phyloP scores from a whole-genome alignment of 2,888 invertebrate genomes.

The Chymomyza fuscimana region DNA sequence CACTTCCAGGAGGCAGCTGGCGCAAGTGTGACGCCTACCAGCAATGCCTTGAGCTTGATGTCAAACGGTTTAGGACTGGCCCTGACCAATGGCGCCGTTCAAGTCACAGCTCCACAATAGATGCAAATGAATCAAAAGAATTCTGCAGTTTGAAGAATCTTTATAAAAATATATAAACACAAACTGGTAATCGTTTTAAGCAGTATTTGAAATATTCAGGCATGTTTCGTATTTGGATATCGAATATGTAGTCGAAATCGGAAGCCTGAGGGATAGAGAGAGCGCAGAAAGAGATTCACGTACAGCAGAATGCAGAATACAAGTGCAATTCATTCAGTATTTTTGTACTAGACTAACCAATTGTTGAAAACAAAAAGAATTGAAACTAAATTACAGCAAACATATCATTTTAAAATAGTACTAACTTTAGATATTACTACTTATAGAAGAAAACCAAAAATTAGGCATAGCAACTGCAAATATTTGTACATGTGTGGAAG shows the following conservation, averaged over 20 bases:
- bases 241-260: too few species aligned
- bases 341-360: conserved; percentile 64
- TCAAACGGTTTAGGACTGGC: conserved; percentile 76
- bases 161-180: neutral
- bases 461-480: neutral
- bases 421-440: conserved; percentile 38
- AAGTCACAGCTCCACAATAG: conserved; percentile 58
- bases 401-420: conserved; percentile 76
- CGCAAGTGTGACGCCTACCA: conserved; percentile 44
- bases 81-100: conserved; percentile 70
- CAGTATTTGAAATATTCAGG: neutral
- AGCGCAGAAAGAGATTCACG: neutral
- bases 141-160: neutral
- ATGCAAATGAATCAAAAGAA: neutral
- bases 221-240: conserved; percentile 12
- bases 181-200: neutral
- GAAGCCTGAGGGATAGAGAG: neutral
- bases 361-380: conserved; percentile 19
- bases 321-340: conserved; percentile 71
- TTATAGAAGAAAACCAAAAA: conserved; percentile 41
- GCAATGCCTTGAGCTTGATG: conserved; percentile 71
- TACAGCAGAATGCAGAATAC: conserved; percentile 32
- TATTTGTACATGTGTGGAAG: neutral
- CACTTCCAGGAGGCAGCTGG: conserved; percentile 51
- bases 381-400: conserved; percentile 51